Conservation (phyloP, 1,140 invertebrate species). For the Heliconius nattereri region DNA sequence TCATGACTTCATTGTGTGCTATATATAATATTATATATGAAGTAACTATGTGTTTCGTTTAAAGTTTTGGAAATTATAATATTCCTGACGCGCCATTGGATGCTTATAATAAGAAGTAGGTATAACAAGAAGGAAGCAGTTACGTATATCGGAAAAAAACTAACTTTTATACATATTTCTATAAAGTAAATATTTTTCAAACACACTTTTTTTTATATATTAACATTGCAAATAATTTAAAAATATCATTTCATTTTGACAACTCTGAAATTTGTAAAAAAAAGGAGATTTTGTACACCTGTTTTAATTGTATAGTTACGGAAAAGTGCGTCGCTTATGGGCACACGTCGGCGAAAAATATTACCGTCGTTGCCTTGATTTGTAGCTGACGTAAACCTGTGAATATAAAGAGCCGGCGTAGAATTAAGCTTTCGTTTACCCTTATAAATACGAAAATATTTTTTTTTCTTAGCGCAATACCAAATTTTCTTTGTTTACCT, state of each 20-base stretch:
- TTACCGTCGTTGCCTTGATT: slow-evolving; percentile 28
- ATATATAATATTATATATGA: too few species aligned
- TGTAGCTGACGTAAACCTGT: slow-evolving; percentile 15
- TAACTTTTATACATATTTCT: too few species aligned
- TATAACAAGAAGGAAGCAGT: too few species aligned
- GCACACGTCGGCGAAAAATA: slow-evolving; percentile 23
- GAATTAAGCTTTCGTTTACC: not conserved
- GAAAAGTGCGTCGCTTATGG: slow-evolving; percentile 25
- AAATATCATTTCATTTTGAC: not conserved
- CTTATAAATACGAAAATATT: not conserved
- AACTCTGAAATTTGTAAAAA: not conserved
- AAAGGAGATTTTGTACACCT: not conserved
- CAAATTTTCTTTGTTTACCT: not conserved
- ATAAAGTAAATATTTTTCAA: too few species aligned
- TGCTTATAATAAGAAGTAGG: too few species aligned
- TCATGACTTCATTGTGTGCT: too few species aligned
- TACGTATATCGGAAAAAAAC: too few species aligned
- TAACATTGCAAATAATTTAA: not conserved
- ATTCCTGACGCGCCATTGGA: too few species aligned
- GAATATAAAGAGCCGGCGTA: not conserved
- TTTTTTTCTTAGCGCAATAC: not conserved
- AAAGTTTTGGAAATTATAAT: too few species aligned
- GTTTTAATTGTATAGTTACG: slow-evolving; percentile 9
- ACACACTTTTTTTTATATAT: too few species aligned
- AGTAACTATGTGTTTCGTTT: too few species aligned